Conservation (phyloP, 2,888 invertebrate species). For the Cephalotes varians region DNA sequence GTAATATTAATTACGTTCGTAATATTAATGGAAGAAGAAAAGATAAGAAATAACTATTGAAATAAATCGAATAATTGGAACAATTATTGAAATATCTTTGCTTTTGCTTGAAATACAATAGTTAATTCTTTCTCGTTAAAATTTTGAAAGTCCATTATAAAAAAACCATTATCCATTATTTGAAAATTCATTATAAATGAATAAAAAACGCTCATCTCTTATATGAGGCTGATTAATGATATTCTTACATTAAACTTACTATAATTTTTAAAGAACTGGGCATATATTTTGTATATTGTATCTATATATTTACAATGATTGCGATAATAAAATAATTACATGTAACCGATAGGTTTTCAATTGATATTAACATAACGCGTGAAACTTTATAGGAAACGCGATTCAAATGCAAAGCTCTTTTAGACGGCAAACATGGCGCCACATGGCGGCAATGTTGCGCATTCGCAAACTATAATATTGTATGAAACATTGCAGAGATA, state of each 20-base stretch:
- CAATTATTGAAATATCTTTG: background rate
- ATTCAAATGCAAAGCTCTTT: background rate
- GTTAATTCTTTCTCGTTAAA: background rate
- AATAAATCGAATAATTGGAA: no score
- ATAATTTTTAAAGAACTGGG: background rate
- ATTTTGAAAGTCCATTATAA: background rate
- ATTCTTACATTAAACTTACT: background rate
- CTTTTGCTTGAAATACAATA: no score
- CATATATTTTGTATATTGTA: constrained; percentile 8
- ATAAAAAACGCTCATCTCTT: background rate
- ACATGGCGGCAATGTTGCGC: background rate
- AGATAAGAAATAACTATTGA: background rate
- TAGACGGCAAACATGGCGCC: no score
- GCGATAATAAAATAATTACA: constrained; percentile 23
- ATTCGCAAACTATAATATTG: background rate
- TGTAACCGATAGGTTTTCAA: background rate
- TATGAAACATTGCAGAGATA: background rate
- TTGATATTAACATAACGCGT: background rate
- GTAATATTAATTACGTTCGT: background rate
- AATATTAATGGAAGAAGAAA: background rate
- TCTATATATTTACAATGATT: background rate
- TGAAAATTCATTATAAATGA: background rate
- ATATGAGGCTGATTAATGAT: background rate
- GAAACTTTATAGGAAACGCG: background rate
- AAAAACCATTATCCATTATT: no score